Evolutionary conservation across 2,888 invertebrate genomes (phyloP).

Genomic region (Cataglyphis rosenhaueri): DNA sequence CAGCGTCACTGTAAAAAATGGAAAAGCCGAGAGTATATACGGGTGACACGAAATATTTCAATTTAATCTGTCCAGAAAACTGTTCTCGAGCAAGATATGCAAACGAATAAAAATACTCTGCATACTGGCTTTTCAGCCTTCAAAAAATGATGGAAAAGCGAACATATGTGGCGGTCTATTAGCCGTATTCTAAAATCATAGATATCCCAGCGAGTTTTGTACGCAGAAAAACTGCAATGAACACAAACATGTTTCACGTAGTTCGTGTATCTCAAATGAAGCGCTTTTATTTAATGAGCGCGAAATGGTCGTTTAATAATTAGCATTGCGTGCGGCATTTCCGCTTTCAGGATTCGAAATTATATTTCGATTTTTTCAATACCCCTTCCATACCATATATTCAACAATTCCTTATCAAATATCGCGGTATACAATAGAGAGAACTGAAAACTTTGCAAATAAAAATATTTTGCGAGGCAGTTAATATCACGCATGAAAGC

Average conservation of each 20-base stretch:
- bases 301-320: slow-evolving; percentile 22
- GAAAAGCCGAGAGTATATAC: not conserved
- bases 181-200: not conserved
- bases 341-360: not conserved
- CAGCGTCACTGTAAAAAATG: not conserved
- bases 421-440: not conserved
- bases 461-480: not conserved
- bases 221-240: not conserved
- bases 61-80: not conserved
- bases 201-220: not conserved
- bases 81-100: slow-evolving; percentile 51
- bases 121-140: slow-evolving; percentile 17
- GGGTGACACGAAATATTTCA: slow-evolving; percentile 10
- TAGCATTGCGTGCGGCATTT: not conserved
- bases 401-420: slow-evolving; percentile 8
- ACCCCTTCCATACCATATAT: not conserved
- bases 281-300: slow-evolving; percentile 17
- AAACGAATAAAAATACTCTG: slow-evolving; percentile 51
- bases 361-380: not conserved
- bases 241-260: not conserved
- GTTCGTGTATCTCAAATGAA: slow-evolving; percentile 2
- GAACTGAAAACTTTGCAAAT: not conserved
- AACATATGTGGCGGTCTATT: slow-evolving; percentile 21
- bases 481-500: not conserved
- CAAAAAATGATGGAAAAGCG: slow-evolving; percentile 14